Evolutionary conservation across 2,888 invertebrate species (phyloP).

Genomic region (Philhelius pedissequus): DNA sequence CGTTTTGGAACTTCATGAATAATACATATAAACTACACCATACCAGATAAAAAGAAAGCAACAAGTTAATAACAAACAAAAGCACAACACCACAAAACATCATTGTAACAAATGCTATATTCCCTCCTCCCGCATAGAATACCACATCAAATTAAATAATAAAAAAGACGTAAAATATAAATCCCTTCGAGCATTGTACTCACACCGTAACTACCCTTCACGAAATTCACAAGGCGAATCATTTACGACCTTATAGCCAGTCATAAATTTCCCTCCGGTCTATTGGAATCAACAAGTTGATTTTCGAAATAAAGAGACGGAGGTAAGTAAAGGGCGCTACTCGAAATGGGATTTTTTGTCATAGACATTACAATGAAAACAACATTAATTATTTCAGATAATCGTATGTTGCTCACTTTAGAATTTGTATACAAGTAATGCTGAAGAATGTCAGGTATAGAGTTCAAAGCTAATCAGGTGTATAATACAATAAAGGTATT

Average conservation of each 20-base stretch:
- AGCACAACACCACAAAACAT: not conserved
- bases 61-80: not conserved
- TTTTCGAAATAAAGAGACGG: not conserved
- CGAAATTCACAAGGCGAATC: not conserved
- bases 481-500: too few species aligned
- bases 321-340: not conserved
- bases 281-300: slow-evolving; percentile 55
- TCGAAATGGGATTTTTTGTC: not conserved
- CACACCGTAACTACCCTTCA: slow-evolving; percentile 20
- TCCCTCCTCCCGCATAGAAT: not conserved
- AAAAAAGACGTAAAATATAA: slow-evolving; percentile 47
- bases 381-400: not conserved
- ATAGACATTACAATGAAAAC: not conserved
- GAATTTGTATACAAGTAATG: not conserved
- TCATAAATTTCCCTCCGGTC: slow-evolving; percentile 37
- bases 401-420: too few species aligned
- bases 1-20: too few species aligned
- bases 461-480: not conserved
- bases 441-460: not conserved
- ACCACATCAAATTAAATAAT: slow-evolving; percentile 41
- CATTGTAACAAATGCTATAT: not conserved
- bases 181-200: slow-evolving; percentile 21
- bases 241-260: slow-evolving; percentile 36
- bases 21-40: not conserved
- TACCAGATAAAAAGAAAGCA: not conserved